A percentile compares a stretch with the other conserved stretches of the same genome.
Evolutionary conservation across 1,140 invertebrate species (phyloP).

Genomic region (Sycophaga agraensis): DNA sequence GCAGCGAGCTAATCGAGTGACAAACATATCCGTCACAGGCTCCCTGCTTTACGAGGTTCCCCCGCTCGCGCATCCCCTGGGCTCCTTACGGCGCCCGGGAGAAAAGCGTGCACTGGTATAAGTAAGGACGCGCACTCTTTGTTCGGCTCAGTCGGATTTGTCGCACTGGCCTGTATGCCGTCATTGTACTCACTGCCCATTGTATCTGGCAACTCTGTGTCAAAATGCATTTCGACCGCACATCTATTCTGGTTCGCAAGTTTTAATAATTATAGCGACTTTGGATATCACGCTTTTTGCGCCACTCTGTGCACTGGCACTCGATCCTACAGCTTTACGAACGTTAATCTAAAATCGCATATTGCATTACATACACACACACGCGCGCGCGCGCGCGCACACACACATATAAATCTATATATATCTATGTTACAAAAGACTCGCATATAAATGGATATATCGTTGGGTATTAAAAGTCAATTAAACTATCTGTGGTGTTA

Average conservation of each 20-base stretch:
- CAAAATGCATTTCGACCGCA: conserved; percentile 22
- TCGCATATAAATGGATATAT: too few species aligned
- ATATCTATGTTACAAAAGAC: too few species aligned
- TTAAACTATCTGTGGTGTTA: too few species aligned
- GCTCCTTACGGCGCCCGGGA: neutral
- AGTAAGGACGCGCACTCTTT: neutral
- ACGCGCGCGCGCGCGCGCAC: too few species aligned
- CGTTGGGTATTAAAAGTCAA: too few species aligned
- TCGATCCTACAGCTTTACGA: neutral
- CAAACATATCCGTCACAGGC: conserved; percentile 1
- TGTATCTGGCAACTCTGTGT: too few species aligned
- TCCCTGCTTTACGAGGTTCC: neutral
- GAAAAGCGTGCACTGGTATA: neutral
- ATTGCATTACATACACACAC: neutral
- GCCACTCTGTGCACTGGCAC: neutral
- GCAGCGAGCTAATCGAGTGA: conserved; percentile 14
- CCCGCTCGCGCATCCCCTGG: neutral
- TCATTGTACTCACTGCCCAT: neutral
- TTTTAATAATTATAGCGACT: neutral
- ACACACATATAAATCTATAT: neutral
- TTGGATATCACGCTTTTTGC: neutral
- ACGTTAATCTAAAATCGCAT: neutral
- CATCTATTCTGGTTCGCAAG: conserved; percentile 16
- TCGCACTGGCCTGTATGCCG: neutral
- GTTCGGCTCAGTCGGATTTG: conserved; percentile 3